Base-by-base conservation (phyloP, 2,113 vertebrate genomes). In the Aviceda subcristata region DNA sequence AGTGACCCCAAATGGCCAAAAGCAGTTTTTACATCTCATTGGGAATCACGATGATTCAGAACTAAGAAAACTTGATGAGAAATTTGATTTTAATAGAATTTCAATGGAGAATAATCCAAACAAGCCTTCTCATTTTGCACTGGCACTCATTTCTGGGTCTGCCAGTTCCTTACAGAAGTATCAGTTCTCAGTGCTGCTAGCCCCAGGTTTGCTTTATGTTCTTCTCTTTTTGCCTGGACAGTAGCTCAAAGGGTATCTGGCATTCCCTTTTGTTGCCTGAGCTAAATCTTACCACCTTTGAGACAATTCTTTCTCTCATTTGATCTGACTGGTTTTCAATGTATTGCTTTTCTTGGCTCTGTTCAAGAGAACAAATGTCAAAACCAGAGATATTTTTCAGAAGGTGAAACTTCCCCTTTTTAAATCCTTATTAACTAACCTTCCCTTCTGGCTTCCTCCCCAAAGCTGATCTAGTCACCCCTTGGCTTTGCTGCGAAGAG, bases 1-100 rank as follows among this genome's bases (percentile, higher is more conserved):
- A 2, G 77, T 95, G 96, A 96, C 92, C 91, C 81, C 93, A 91
- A 89, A 93, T 45, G 90, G 80, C 66, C 87, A 90, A 60, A 86
- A 87, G 87, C 81, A 72, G 91, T 36, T 95, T 95, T 97, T 93
- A 93, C 87, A 75, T 90, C 87, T 95, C 93, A 51, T 60, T 91
- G 89, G 62, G 53, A 75, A 94, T 87, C 56, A 46, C 84, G 89
- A 1, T 43, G 73, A 91, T 72, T 94, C 87, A 86, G 56, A 68
- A 53, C 62, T 48, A 76, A 92, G 87, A 75, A 92, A 82, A 93
- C 85, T 48, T 64, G 81, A 87, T 80, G 85, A 96, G 74, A 88
- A 94, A 78, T 95, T 88, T 79, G 57, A 94, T 96, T 95, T 93
- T 72, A 95, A 64, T 66, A 93, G 84, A 39, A 90, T 79, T 94